These are phyloP conservation scores for Bombus picipes DNA, from an alignment of 1,140 invertebrate species.

Conservation along the genomic window DNA sequence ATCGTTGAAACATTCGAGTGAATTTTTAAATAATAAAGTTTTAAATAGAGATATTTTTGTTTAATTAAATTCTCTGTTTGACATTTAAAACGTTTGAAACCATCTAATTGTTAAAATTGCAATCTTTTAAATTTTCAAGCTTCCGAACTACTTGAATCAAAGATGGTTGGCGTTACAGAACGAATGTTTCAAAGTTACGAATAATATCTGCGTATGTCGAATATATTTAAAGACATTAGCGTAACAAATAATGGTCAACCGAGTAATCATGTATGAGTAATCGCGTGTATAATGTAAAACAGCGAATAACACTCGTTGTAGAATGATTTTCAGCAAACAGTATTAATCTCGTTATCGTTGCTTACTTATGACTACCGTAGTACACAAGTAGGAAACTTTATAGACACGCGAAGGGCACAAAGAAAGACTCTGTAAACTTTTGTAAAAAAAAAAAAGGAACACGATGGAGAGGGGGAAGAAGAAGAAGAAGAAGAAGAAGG, in stretches of 20 bases:
- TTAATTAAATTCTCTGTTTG: no score
- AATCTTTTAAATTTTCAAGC: not conserved
- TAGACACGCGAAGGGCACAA: slow-evolving; percentile 55
- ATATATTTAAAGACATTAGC: slow-evolving; percentile 26
- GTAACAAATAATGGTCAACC: slow-evolving; percentile 38
- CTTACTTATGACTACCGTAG: slow-evolving; percentile 48
- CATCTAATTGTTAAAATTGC: not conserved
- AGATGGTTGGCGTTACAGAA: not conserved
- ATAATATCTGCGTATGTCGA: not conserved
- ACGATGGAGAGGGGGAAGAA: not conserved
- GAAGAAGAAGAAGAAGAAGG: not conserved
- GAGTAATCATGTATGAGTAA: slow-evolving; percentile 24
- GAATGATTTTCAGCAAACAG: slow-evolving; percentile 52
- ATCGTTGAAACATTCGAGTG: not conserved
- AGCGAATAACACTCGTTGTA: slow-evolving; percentile 20
- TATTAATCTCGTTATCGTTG: slow-evolving; percentile 65
- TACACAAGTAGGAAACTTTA: slow-evolving; percentile 26
- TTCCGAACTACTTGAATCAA: not conserved
- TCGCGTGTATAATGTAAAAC: slow-evolving; percentile 26
- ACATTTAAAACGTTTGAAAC: not conserved
- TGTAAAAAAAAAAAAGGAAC: slow-evolving; percentile 42
- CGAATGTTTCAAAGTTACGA: slow-evolving; percentile 16
- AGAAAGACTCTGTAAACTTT: slow-evolving; percentile 48
- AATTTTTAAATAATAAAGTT: not conserved
- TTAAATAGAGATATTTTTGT: not conserved